Percentiles rank a stretch among this genome's conserved stretches.
These are phyloP conservation scores for Anorthoa munda DNA, from an alignment of 2,888 invertebrate genomes.

Conservation along the genomic window DNA sequence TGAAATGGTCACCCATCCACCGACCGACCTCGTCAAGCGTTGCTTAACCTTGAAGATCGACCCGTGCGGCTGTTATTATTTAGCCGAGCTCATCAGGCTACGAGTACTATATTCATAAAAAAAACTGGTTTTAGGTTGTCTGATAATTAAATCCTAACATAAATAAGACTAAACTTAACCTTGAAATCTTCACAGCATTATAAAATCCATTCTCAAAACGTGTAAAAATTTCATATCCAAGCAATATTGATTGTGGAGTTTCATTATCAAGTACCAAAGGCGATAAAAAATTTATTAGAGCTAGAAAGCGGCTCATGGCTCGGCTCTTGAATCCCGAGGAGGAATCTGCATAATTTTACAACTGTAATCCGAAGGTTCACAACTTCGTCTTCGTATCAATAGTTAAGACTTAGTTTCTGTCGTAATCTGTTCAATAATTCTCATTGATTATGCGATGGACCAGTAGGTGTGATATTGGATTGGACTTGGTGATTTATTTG, in stretches of 20 bases:
- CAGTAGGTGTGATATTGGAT: conserved; percentile 28
- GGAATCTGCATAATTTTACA: conserved; percentile 75
- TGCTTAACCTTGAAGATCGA: too few relatives aligned
- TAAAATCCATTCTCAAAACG: conserved; percentile 12
- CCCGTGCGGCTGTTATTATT: too few relatives aligned
- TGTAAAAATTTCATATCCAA: conserved; percentile 44
- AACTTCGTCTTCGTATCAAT: conserved; percentile 69
- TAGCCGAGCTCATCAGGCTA: too few relatives aligned
- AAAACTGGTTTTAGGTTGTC: too few relatives aligned
- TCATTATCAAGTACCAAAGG: conserved; percentile 44
- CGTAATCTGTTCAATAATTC: conserved; percentile 66
- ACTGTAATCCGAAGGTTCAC: conserved; percentile 72
- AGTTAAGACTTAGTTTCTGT: conserved; percentile 65
- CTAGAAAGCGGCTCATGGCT: conserved; percentile 28
- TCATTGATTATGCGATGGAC: conserved; percentile 49
- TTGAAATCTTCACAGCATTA: background rate
- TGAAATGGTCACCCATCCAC: too few relatives aligned
- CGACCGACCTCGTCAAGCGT: too few relatives aligned
- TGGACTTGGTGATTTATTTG: conserved; percentile 45
- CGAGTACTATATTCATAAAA: too few relatives aligned
- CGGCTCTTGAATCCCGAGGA: conserved; percentile 37
- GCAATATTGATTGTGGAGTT: conserved; percentile 56
- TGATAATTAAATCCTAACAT: too few relatives aligned
- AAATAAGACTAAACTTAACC: background rate
- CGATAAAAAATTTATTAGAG: conserved; percentile 58